Conservation (phyloP, 1,140 invertebrate genomes). For the Mizuhopecten yessoensis region DNA sequence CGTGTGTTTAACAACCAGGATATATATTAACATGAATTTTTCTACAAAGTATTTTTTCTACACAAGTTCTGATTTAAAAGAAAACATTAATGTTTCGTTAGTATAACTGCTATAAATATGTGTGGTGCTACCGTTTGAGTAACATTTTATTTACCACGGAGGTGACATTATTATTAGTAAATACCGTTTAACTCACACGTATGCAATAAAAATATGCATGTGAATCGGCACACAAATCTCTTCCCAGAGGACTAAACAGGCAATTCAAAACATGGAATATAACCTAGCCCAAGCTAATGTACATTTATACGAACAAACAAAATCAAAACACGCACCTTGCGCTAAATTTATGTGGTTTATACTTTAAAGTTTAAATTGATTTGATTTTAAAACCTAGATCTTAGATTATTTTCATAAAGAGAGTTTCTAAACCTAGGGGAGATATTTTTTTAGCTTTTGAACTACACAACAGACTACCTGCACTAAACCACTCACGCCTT, state of each 20-base stretch:
- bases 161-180: too few species aligned
- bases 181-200: too few species aligned
- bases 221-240: not conserved
- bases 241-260: not conserved
- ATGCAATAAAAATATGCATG: not conserved
- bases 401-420: not conserved
- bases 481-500: not conserved
- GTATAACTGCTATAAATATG: too few species aligned
- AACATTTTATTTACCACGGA: too few species aligned
- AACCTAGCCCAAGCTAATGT: too few species aligned
- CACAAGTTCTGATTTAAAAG: too few species aligned
- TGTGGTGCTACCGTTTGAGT: too few species aligned
- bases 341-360: not conserved
- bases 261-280: too few species aligned
- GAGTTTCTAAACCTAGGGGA: not conserved
- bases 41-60: too few species aligned
- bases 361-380: not conserved
- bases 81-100: too few species aligned
- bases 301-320: not conserved
- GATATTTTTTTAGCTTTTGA: not conserved
- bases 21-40: too few species aligned
- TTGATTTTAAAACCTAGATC: slow-evolving; percentile 26
- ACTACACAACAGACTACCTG: not conserved
- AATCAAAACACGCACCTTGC: not conserved
- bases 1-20: too few species aligned